Conservation (phyloP, 2,797 vertebrate genomes). For the Huso huso region DNA sequence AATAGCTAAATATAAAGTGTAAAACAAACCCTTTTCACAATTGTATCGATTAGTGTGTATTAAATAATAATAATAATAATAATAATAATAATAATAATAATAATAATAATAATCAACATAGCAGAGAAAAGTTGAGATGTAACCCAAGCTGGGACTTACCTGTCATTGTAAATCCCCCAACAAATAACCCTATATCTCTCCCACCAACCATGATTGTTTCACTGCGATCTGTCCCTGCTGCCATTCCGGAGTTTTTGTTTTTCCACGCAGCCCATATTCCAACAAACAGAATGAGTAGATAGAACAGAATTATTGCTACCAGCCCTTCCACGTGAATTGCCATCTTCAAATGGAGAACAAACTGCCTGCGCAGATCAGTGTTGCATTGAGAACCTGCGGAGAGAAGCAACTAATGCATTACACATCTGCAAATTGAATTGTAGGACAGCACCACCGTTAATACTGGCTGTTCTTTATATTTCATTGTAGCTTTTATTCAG, state of each 20-base stretch:
- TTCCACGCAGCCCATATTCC: slow-evolving; percentile 98
- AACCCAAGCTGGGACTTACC: slow-evolving; percentile 49
- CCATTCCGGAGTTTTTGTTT: slow-evolving; percentile 75
- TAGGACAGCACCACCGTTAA: neutral
- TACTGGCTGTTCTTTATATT: no score
- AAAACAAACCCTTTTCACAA: no score
- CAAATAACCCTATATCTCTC: slow-evolving; percentile 88
- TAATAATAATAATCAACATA: no score
- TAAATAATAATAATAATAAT: no score
- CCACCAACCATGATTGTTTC: slow-evolving; percentile 94
- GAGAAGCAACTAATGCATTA: neutral
- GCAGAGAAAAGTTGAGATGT: no score
- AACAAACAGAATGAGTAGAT: slow-evolving; percentile 81
- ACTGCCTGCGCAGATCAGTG: slow-evolving; percentile 39
- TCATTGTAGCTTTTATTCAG: no score
- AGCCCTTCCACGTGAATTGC: slow-evolving; percentile 84
- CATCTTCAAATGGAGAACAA: slow-evolving; percentile 63
- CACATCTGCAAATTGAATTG: neutral
- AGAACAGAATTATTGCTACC: slow-evolving; percentile 87
- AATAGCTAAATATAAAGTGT: no score
- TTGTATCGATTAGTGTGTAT: no score
- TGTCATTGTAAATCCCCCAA: slow-evolving; percentile 96
- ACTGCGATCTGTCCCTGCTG: slow-evolving; percentile 61
- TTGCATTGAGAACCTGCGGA: slow-evolving; percentile 51
- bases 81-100: no score